Base-by-base conservation (phyloP, 2,888 invertebrate genomes). In the Odontothrips loti region DNA sequence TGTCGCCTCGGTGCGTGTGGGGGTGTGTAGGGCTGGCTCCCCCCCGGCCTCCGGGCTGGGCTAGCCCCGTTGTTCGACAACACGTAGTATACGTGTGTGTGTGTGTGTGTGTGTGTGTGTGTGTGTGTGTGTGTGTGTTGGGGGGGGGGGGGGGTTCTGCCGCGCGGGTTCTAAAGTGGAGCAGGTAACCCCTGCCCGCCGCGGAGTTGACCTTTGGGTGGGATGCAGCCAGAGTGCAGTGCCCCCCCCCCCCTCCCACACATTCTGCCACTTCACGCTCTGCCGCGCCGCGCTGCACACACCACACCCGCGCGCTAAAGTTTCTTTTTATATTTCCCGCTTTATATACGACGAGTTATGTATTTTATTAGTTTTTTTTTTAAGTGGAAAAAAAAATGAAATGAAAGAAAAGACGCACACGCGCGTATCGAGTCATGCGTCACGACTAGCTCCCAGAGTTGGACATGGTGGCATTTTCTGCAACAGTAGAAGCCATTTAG, bases 121-220 rank as follows among this genome's bases (percentile, higher is more conserved):
- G n/a, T n/a, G n/a, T n/a, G n/a, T n/a, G n/a, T n/a, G n/a, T n/a
- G n/a, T n/a, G n/a, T n/a, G n/a, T n/a, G n/a, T n/a, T n/a, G n/a
- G 0, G 58, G 20, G 6, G 58, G 6, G 58, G 58, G 58, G 58
- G 58, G 17, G 12, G 6, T 58, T 15, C 58, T 58, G 34, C 34
- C 58, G 58, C 20, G 58, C 34, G 34, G 34, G 34, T 43, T 2
- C 34, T 43, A 43, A 43, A 43, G 34, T 43, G 34, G 68, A 23
- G 68, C 68, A 75, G 68, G 68, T 75, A 75, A 75, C 68, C 68
- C 23, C 68, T 43, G 6, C 27, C 27, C 68, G 75, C 80, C 79
- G 81, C 80, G 34, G 43, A 63, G 78, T 20, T 75, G 68, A 75
- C 68, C 68, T 75, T 27, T 58, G 58, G 58, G 58, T 58, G 58